A percentile compares a stretch with the other conserved stretches of the same genome.
These are phyloP conservation scores for Heliconius sara DNA, from an alignment of 2,888 invertebrate species.

Conservation along the genomic window DNA sequence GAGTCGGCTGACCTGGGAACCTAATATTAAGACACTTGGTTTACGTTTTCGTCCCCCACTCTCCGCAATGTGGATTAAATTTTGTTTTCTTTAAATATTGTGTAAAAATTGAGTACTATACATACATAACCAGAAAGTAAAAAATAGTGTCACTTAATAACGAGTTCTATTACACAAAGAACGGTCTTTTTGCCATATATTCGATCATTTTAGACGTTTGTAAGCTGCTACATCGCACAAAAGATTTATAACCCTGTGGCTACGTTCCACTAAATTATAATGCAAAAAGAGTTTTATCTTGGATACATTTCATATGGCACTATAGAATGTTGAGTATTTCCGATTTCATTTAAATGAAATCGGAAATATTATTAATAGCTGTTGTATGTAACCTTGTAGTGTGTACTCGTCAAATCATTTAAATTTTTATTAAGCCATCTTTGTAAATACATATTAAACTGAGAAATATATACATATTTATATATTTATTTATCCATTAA, in stretches of 20 bases:
- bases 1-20: too few species aligned
- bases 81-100: too few species aligned
- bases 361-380: neutral
- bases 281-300: slow-evolving; percentile 4
- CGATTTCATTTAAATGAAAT: slow-evolving; percentile 12
- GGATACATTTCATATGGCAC: neutral
- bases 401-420: neutral
- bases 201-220: neutral
- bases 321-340: slow-evolving; percentile 6
- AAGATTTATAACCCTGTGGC: neutral
- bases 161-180: neutral
- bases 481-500: too few species aligned
- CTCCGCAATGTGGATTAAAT: too few species aligned
- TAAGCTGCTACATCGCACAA: neutral
- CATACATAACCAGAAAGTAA: neutral
- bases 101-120: too few species aligned
- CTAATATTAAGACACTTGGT: too few species aligned
- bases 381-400: neutral
- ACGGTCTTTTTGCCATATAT: neutral
- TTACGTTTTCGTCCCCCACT: too few species aligned
- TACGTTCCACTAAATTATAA: neutral
- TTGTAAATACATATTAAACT: neutral
- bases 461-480: neutral
- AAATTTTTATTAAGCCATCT: neutral
- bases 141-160: neutral